Conservation (phyloP, 2,888 invertebrate species). For the Eilema griseolum region DNA sequence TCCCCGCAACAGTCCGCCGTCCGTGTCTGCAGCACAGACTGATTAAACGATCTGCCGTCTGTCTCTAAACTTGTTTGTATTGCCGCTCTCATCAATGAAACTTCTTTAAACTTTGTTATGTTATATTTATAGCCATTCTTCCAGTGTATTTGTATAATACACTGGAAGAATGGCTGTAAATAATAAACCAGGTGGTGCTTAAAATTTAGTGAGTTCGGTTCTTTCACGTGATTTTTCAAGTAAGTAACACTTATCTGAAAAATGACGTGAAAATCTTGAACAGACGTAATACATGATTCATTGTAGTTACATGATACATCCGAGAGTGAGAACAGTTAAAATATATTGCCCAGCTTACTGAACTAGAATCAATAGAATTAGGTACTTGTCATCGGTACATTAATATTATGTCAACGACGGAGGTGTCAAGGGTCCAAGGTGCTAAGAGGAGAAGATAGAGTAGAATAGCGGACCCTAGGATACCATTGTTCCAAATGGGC, state of each 20-base stretch:
- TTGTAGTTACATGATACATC: too few relatives aligned
- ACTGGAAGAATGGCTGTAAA: background rate
- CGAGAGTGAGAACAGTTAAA: too few relatives aligned
- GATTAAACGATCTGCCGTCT: slow-evolving; percentile 83
- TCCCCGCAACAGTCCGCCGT: slow-evolving; percentile 39
- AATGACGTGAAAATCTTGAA: too few relatives aligned
- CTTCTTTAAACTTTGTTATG: slow-evolving; percentile 47
- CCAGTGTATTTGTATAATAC: too few relatives aligned
- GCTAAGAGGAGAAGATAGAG: background rate
- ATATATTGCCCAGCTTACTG: too few relatives aligned
- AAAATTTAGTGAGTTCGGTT: background rate
- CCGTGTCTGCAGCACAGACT: slow-evolving; percentile 78
- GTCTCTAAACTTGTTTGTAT: slow-evolving; percentile 77
- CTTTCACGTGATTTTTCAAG: background rate
- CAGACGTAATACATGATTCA: too few relatives aligned
- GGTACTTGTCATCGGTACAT: too few relatives aligned
- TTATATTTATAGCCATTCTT: too few relatives aligned
- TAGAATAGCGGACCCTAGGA: background rate
- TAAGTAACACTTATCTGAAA: background rate
- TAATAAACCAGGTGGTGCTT: background rate
- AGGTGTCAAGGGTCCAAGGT: too few relatives aligned
- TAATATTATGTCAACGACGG: too few relatives aligned
- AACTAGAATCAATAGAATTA: too few relatives aligned
- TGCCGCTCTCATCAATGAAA: slow-evolving; percentile 66
- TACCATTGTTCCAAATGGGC: background rate